Conservation (phyloP, 2,888 invertebrate species). For the Coleophora flavipennella region DNA sequence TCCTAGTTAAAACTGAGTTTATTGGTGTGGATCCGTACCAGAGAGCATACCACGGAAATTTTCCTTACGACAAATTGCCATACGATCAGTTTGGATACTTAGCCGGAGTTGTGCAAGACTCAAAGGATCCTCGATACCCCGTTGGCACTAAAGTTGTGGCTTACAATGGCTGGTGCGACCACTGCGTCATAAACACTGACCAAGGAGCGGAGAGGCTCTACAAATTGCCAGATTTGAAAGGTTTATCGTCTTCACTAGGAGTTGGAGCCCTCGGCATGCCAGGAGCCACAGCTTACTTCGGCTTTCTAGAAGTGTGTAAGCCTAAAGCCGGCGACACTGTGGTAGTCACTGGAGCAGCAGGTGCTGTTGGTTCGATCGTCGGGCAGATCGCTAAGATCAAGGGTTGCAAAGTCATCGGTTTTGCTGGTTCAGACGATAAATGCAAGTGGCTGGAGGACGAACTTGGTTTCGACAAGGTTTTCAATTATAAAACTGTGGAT, state of each 20-base stretch:
- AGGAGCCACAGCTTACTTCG: constrained; percentile 81
- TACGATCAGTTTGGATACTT: constrained; percentile 26
- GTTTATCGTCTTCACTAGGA: constrained; percentile 63
- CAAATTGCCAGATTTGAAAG: constrained; percentile 67
- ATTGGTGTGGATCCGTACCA: constrained; percentile 40
- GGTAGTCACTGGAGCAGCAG: constrained; percentile 80
- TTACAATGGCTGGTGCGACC: constrained; percentile 78
- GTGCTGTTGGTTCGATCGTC: constrained; percentile 81
- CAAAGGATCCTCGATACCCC: constrained; percentile 72
- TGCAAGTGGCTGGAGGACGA: constrained; percentile 76
- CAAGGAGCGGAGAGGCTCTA: constrained; percentile 22
- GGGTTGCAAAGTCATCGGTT: constrained; percentile 76
- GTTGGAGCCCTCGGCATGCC: constrained; percentile 78
- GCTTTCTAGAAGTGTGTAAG: constrained; percentile 76
- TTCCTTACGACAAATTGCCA: constrained; percentile 9
- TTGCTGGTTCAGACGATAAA: constrained; percentile 80
- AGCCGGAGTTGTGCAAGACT: constrained; percentile 66
- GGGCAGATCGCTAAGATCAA: constrained; percentile 84
- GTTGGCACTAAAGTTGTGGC: constrained; percentile 73
- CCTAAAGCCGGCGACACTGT: constrained; percentile 80
- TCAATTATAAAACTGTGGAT: constrained; percentile 80
- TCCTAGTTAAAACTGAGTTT: constrained; percentile 35
- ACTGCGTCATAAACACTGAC: constrained; percentile 32
- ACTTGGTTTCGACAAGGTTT: constrained; percentile 78
- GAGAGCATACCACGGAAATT: constrained; percentile 24